These are phyloP conservation scores for Kryphioiulus occultus DNA, from an alignment of 2,888 invertebrate species.

Conservation along the genomic window DNA sequence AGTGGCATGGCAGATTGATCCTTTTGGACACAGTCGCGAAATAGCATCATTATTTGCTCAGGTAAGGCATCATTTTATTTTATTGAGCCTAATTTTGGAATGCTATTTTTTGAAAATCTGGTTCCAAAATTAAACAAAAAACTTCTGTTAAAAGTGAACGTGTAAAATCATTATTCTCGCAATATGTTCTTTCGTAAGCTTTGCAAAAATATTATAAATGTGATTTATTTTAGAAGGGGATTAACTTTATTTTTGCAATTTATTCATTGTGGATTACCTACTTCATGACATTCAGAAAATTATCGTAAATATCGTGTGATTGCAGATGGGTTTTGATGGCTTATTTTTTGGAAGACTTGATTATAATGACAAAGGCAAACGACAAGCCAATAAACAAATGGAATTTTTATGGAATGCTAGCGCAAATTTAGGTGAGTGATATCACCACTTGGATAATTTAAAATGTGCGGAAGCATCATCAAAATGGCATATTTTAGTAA, in stretches of 20 bases:
- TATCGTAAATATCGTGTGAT: conserved; percentile 28
- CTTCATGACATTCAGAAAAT: no score
- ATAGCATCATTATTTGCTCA: conserved; percentile 73
- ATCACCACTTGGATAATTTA: background rate
- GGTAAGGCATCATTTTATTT: conserved; percentile 56
- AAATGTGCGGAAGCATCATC: background rate
- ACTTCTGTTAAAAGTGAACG: no score
- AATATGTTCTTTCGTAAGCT: no score
- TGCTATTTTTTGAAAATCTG: background rate
- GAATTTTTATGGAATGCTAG: conserved; percentile 86
- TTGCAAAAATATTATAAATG: no score
- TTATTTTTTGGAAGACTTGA: conserved; percentile 86
- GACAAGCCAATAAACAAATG: conserved; percentile 70
- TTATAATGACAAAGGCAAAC: conserved; percentile 77
- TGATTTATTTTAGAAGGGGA: no score
- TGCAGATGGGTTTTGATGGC: conserved; percentile 86
- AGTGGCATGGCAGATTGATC: conserved; percentile 87
- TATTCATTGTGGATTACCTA: no score
- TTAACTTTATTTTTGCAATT: no score
- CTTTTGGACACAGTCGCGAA: conserved; percentile 86
- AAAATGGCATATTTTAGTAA: no score
- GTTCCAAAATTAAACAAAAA: no score
- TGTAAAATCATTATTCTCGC: no score
- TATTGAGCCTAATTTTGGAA: background rate
- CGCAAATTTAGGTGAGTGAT: conserved; percentile 64